Percentiles rank a stretch among this genome's conserved stretches.
Evolutionary conservation across 37 sponge, comb jelly and placozoan genomes (phyloP).

Genomic region (Oopsacas minuta): DNA sequence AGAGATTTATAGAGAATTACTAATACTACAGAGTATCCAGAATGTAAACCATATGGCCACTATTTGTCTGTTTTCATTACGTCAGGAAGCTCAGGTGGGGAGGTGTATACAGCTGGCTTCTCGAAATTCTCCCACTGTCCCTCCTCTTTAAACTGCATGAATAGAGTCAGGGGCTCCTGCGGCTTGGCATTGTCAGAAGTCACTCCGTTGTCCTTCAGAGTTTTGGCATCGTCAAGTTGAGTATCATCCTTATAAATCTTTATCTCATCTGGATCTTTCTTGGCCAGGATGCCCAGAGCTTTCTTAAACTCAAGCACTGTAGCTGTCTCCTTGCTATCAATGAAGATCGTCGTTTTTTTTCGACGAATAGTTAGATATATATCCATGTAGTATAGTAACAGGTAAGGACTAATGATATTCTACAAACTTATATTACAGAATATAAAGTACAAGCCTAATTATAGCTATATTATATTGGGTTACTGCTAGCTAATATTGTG

Average conservation of each 20-base stretch:
- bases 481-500: too few relatives aligned
- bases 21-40: neutral
- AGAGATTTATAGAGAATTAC: slow-evolving; percentile 1
- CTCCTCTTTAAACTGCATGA: slow-evolving; percentile 1
- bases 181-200: slow-evolving; percentile 2
- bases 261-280: neutral
- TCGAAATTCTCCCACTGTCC: neutral
- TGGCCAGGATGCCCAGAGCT: neutral
- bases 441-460: too few relatives aligned
- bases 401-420: neutral
- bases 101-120: neutral
- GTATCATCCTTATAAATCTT: neutral
- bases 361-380: slow-evolving; percentile 15
- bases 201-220: neutral
- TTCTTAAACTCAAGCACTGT: neutral
- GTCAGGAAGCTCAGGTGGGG: neutral
- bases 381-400: neutral
- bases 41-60: neutral
- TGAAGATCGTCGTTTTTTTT: neutral
- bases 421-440: too few relatives aligned
- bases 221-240: neutral
- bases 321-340: neutral
- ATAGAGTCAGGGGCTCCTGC: neutral
- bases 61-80: neutral
- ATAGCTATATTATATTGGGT: too few relatives aligned